Base-by-base conservation (phyloP, 2,888 invertebrate species). In the Agonopterix alstromeriana region DNA sequence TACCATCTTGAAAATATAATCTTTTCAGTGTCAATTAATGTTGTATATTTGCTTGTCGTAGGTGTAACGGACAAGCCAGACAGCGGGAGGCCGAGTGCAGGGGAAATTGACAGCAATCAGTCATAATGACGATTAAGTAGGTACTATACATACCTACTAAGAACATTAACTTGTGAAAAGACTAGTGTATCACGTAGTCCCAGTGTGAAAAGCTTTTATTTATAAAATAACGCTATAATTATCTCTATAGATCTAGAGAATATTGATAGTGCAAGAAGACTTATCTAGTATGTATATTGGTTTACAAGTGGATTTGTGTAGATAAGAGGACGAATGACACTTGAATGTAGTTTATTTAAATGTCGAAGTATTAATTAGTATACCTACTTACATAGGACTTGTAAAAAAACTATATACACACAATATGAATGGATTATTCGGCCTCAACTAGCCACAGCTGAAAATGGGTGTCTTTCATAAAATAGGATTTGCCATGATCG, bases 11-110 rank as follows among this genome's bases (percentile, higher is more conserved):
- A 27, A 27, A 27, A 27, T 5, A 1, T 5, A 27, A 5, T 27
- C 5, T 27, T 27, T 27, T 27, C 27, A 27, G 5, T 27, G 5
- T 27, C 27, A 43, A 43, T 44, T 45, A 40, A 38, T 42, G 41
- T 43, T 44, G 17, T 35, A 40, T 11, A 27, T 54, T 70, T 56
- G 54, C 57, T 85, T 84, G 82, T 81, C 72, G 48, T 70, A 86
- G 85, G 82, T 82, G 68, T 63, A 67, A 71, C 66, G 71, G 70
- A 60, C 53, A 52, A 49, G 55, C 65, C 59, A 67, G 62, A 61
- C 61, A 63, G 65, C 71, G 70, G 76, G 79, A 71, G 69, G 73
- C 69, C 54, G 60, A 56, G 48, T 49, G 69, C 69, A 67, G 68
- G 67, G 65, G 42, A 52, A 55, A 51, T 48, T 51, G 46, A 50